Percentiles rank a stretch among this genome's conserved stretches.
Conservation (phyloP, 2,113 vertebrate genomes). For the Cranoglanis bouderius region DNA sequence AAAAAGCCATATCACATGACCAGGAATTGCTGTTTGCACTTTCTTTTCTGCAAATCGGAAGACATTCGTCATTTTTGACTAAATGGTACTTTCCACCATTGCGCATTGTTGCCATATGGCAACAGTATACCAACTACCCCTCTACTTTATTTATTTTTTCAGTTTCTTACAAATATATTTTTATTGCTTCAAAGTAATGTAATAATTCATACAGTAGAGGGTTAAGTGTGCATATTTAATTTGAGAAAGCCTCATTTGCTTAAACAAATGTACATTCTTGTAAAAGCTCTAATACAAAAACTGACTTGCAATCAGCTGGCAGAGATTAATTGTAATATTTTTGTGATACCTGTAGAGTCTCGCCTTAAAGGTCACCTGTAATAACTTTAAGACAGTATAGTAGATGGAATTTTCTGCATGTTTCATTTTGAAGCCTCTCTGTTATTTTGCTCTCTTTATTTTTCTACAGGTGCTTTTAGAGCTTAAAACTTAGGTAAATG, state of each 20-base stretch:
- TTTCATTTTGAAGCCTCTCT: neutral
- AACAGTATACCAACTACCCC: too few relatives aligned
- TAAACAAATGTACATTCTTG: neutral
- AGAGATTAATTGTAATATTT: neutral
- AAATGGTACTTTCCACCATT: too few relatives aligned
- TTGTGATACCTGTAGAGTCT: neutral
- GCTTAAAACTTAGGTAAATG: constrained; percentile 35
- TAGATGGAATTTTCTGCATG: neutral
- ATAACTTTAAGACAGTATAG: neutral
- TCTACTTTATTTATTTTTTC: too few relatives aligned
- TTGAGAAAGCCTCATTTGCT: neutral
- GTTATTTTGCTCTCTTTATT: neutral
- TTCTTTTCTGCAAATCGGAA: too few relatives aligned
- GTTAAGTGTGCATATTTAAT: neutral
- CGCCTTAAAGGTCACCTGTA: neutral
- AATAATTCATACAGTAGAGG: too few relatives aligned
- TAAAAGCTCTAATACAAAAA: neutral
- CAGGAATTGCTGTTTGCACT: too few relatives aligned
- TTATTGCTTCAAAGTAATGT: too few relatives aligned
- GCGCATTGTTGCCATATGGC: too few relatives aligned
- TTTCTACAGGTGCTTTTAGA: neutral
- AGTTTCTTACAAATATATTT: too few relatives aligned
- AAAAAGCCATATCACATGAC: too few relatives aligned
- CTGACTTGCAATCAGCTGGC: neutral
- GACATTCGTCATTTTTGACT: too few relatives aligned